Conservation (phyloP, 2,888 invertebrate species). For the Raillietiella orientalis region DNA sequence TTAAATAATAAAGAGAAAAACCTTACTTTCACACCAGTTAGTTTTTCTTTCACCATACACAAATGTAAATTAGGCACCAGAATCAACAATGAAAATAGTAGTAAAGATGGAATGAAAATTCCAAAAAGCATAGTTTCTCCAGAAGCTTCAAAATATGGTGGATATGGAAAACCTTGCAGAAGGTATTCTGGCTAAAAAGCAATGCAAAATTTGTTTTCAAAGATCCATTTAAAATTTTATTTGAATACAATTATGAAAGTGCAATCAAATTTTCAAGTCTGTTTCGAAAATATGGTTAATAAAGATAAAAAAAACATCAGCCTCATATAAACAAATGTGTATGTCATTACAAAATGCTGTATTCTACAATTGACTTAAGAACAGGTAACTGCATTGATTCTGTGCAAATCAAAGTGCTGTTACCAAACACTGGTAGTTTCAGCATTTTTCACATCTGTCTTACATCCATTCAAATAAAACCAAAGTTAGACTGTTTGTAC, state of each 20-base stretch:
- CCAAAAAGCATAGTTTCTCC: constrained; percentile 9
- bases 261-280: not conserved
- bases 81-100: constrained; percentile 17
- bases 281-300: not conserved
- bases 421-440: too few relatives aligned
- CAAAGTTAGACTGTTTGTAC: too few relatives aligned
- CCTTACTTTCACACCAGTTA: constrained; percentile 21
- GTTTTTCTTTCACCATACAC: constrained; percentile 23
- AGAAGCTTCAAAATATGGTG: constrained; percentile 13
- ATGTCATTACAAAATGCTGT: too few relatives aligned
- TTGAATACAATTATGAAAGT: not conserved
- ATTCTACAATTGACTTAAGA: too few relatives aligned
- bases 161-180: constrained; percentile 22
- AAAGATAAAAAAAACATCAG: too few relatives aligned
- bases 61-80: constrained; percentile 19
- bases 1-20: not conserved
- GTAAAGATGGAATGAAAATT: constrained; percentile 13
- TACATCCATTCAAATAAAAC: too few relatives aligned
- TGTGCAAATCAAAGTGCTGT: too few relatives aligned
- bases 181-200: constrained; percentile 1
- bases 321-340: too few relatives aligned
- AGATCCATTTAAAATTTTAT: not conserved
- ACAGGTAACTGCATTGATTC: too few relatives aligned
- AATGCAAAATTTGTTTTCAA: too few relatives aligned
- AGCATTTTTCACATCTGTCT: too few relatives aligned